phyloP scores from a whole-genome alignment of 2,888 invertebrate genomes.

The Mesoligia furuncula region DNA sequence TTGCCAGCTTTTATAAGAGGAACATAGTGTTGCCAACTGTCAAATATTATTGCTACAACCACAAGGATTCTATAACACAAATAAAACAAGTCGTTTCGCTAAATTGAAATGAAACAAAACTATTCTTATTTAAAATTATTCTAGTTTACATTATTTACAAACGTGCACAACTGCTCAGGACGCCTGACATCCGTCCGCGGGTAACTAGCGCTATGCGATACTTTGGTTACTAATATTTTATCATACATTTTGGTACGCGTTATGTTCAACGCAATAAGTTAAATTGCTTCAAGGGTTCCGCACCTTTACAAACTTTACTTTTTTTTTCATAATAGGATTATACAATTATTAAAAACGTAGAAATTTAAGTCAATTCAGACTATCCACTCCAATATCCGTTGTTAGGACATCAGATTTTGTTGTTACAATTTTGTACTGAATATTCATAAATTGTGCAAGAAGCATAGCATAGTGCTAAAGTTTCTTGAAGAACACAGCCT shows the following conservation, averaged over 20 bases:
- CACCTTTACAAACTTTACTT: slow-evolving; percentile 37
- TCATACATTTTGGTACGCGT: slow-evolving; percentile 76
- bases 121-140: slow-evolving; percentile 69
- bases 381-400: slow-evolving; percentile 17
- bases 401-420: slow-evolving; percentile 25
- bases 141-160: slow-evolving; percentile 75
- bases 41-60: slow-evolving; percentile 45
- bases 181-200: slow-evolving; percentile 61
- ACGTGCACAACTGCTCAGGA: slow-evolving; percentile 58
- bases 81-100: slow-evolving; percentile 64
- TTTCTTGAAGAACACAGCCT: slow-evolving; percentile 65
- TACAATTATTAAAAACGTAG: slow-evolving; percentile 43
- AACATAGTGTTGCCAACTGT: slow-evolving; percentile 41
- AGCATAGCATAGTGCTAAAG: slow-evolving; percentile 63
- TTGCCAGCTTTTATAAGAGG: slow-evolving; percentile 34
- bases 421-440: slow-evolving; percentile 58
- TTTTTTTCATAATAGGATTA: slow-evolving; percentile 43
- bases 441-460: slow-evolving; percentile 62
- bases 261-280: slow-evolving; percentile 65
- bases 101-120: slow-evolving; percentile 65
- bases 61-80: slow-evolving; percentile 59
- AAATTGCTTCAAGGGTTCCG: slow-evolving; percentile 63
- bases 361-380: slow-evolving; percentile 52
- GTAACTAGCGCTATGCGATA: slow-evolving; percentile 76
- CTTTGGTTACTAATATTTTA: slow-evolving; percentile 74